Conservation (phyloP, 2,888 invertebrate species). For the Neelides folsomi region DNA sequence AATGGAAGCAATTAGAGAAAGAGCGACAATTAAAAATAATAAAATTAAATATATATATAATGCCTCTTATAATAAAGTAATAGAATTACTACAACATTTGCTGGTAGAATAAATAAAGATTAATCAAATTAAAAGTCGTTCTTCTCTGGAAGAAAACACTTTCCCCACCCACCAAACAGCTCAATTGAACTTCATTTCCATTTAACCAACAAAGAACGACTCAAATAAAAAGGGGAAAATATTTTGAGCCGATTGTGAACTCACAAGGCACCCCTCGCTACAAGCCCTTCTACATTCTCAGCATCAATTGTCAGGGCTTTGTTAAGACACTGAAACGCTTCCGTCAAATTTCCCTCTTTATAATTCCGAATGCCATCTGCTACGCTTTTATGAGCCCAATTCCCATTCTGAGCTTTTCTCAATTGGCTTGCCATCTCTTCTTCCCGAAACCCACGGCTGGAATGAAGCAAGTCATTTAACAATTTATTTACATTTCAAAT, state of each 20-base stretch:
- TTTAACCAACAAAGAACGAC: not conserved
- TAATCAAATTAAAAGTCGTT: too few relatives aligned
- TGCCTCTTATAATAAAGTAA: too few relatives aligned
- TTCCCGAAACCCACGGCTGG: conserved; percentile 59
- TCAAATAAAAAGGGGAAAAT: not conserved
- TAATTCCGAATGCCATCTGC: conserved; percentile 93
- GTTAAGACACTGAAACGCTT: conserved; percentile 87
- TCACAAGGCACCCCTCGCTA: conserved; percentile 75
- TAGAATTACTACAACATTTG: too few relatives aligned
- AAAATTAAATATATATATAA: too few relatives aligned
- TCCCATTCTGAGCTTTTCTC: conserved; percentile 77
- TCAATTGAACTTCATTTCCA: not conserved
- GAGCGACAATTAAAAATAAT: not conserved
- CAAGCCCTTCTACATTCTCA: conserved; percentile 79
- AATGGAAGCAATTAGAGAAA: not conserved
- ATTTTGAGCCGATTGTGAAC: conserved; percentile 28
- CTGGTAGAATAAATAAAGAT: too few relatives aligned
- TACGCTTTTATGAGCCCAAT: conserved; percentile 85
- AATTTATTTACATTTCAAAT: not conserved
- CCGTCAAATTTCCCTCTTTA: conserved; percentile 80
- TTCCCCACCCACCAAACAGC: too few relatives aligned
- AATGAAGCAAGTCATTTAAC: conserved; percentile 16
- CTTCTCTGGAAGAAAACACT: too few relatives aligned
- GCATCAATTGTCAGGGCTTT: conserved; percentile 85
- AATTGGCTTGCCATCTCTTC: conserved; percentile 71